These are phyloP conservation scores for Tangara arthus DNA, from an alignment of 2,797 vertebrate genomes.

Conservation along the genomic window DNA sequence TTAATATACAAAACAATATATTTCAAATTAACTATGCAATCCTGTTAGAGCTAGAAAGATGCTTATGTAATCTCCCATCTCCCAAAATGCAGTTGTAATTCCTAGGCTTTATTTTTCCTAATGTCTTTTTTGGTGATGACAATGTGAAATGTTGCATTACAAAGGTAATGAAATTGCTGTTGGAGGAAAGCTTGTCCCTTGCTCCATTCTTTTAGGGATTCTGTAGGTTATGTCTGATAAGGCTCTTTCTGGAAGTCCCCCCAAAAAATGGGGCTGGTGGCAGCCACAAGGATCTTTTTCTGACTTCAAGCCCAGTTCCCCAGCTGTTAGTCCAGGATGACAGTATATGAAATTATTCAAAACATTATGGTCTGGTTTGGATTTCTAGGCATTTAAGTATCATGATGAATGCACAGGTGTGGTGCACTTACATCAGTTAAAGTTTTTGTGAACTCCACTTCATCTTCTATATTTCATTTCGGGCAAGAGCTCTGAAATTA, in stretches of 20 bases:
- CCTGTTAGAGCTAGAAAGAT: conserved; percentile 1
- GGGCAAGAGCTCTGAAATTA: neutral
- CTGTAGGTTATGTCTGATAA: neutral
- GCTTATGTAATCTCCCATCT: neutral
- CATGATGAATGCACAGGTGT: neutral
- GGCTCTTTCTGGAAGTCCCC: neutral
- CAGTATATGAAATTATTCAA: neutral
- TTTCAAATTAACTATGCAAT: neutral
- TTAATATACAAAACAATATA: neutral
- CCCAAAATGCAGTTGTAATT: neutral
- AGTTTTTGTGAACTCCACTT: neutral
- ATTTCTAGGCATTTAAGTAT: neutral
- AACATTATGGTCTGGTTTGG: neutral
- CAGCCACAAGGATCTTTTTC: neutral
- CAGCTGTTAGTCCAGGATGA: neutral
- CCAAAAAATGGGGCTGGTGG: neutral
- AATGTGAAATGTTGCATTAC: neutral
- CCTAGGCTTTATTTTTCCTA: neutral
- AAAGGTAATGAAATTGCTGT: neutral
- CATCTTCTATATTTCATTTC: neutral
- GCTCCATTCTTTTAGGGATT: neutral
- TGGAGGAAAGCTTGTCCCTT: neutral
- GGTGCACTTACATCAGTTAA: neutral
- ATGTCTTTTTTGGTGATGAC: neutral
- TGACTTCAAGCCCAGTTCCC: neutral